Base-by-base conservation (phyloP, 1,140 invertebrate species). In the Heliconius hewitsoni region DNA sequence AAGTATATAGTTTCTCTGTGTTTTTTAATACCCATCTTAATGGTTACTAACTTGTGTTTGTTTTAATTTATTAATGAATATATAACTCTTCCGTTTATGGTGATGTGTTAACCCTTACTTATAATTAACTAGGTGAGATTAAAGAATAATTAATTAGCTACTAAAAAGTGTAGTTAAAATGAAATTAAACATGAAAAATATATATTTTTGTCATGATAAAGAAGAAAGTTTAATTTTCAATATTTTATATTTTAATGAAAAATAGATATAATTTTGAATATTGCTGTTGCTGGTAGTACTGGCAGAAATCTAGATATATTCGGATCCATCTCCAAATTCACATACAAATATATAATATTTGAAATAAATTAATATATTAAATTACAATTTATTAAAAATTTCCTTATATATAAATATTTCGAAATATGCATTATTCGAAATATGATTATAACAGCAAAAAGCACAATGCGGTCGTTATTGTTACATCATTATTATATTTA, bases 401-500 rank as follows among this genome's bases (percentile, higher is more conserved):
- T 11, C 19, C 55, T 57, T 9, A 57, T 57, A 57, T 57, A 57
- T 9, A 57, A 23, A 57, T 57, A 57, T 23, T 57, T 23, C 19
- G 23, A 23, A 23, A 23, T 57, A 55, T 23, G n/a, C 19, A 52
- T 3, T n/a, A 57, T 57, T 23, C n/a, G 55, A 60, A 23, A 60
- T 23, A 60, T 60, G 9, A 23, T 60, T 60, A 60, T n/a, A 60
- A 60, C n/a, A 19, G 2, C 55, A 60, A 60, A 60, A 8, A 60
- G 30, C 52, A 19, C 16, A 55, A n/a, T 73, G 23, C 39, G 50
- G 27, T 52, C 46, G 27, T 74, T 52, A 55, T 57, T 57, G 30
- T 57, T 30, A 74, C 55, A 74, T 74, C 50, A 74, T 27, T 37
- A 55, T 57, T 50, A 37, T 74, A 60, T 60, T 23, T 57, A 74